Evolutionary conservation across 1,140 invertebrate genomes (phyloP).

Genomic region (Ridgeia piscesae): DNA sequence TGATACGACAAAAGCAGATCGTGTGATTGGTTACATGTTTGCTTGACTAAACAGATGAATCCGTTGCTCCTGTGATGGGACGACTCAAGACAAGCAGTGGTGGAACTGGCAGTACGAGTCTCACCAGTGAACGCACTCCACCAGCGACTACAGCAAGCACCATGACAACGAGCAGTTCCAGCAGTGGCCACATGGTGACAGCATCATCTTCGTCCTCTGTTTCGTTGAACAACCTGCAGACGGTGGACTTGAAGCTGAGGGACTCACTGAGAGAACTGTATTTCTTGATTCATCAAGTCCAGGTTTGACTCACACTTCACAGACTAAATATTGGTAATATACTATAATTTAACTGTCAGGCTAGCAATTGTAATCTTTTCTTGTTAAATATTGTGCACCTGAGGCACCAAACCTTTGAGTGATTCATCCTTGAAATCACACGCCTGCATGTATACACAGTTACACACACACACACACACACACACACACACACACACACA

Average conservation of each 20-base stretch:
- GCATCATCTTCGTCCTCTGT: neutral
- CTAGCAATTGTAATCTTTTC: neutral
- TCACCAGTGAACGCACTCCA: neutral
- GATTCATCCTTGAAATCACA: no score
- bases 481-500: no score
- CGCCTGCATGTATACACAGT: no score
- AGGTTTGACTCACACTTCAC: slow-evolving; percentile 41
- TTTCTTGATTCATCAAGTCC: slow-evolving; percentile 74
- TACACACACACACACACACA: no score
- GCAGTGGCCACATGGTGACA: neutral
- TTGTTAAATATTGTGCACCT: no score
- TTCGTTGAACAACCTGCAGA: neutral
- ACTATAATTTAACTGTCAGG: slow-evolving; percentile 10
- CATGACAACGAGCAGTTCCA: neutral
- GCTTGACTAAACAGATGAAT: neutral
- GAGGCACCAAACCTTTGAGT: no score
- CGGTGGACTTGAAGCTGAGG: slow-evolving; percentile 58
- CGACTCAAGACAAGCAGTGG: neutral
- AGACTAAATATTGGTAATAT: neutral
- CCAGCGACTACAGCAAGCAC: slow-evolving; percentile 11
- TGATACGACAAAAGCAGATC: no score
- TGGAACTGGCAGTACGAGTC: neutral
- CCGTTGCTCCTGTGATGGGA: neutral
- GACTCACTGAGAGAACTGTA: slow-evolving; percentile 78
- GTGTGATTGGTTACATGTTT: neutral